Conservation (phyloP, 2,888 invertebrate species). For the Entomobrya proxima region DNA sequence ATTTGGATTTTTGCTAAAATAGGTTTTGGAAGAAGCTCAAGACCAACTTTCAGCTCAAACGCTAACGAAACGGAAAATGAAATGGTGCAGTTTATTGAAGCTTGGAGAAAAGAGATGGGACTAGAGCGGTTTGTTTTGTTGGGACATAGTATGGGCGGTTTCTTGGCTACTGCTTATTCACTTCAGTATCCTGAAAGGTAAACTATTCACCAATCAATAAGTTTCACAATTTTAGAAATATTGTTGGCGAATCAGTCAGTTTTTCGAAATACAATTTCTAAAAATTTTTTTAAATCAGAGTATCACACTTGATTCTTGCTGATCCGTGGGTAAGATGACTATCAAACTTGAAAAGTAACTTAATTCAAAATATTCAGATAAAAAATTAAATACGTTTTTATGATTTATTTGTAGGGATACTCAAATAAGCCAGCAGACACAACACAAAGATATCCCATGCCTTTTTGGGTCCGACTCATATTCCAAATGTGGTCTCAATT, state of each 20-base stretch:
- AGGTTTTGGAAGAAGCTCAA: slow-evolving; percentile 96
- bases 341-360: background rate
- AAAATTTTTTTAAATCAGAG: slow-evolving; percentile 80
- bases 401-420: slow-evolving; percentile 81
- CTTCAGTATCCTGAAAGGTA: slow-evolving; percentile 88
- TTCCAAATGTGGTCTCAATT: slow-evolving; percentile 88
- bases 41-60: slow-evolving; percentile 89
- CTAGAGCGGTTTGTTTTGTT: slow-evolving; percentile 53
- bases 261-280: no score
- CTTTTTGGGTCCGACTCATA: slow-evolving; percentile 90
- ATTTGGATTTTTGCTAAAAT: no score
- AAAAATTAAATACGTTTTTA: background rate
- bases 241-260: no score
- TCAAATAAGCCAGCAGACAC: slow-evolving; percentile 80
- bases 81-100: slow-evolving; percentile 93
- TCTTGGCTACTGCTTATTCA: slow-evolving; percentile 91
- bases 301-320: slow-evolving; percentile 93
- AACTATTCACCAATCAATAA: background rate
- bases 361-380: background rate
- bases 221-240: slow-evolving; percentile 65
- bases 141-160: slow-evolving; percentile 97
- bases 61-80: slow-evolving; percentile 89
- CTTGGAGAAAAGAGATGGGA: slow-evolving; percentile 94
- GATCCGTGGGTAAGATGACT: slow-evolving; percentile 86
- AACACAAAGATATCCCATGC: slow-evolving; percentile 82